Percentiles rank a stretch among this genome's conserved stretches.
Evolutionary conservation across 2,797 vertebrate species (phyloP).

Genomic region (Myotis daubentonii): DNA sequence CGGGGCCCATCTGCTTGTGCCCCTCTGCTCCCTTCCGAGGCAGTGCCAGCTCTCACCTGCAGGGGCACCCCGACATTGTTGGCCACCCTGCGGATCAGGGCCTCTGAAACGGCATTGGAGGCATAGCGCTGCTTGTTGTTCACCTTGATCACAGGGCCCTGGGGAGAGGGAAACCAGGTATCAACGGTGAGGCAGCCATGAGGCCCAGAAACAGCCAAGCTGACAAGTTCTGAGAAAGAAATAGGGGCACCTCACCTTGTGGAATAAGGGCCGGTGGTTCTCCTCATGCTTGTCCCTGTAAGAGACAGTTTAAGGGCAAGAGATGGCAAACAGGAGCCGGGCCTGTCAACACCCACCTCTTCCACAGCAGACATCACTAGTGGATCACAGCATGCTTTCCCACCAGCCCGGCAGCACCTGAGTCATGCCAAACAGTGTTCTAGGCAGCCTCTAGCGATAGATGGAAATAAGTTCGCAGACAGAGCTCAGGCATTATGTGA

Average conservation of each 20-base stretch:
- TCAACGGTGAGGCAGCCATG: fast-evolving
- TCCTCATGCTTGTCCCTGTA: conserved; percentile 97
- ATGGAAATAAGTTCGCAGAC: not conserved
- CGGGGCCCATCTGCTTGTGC: not conserved
- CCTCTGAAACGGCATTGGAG: conserved; percentile 94
- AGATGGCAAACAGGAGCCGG: not conserved
- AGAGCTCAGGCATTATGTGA: not conserved
- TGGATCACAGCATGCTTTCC: not conserved
- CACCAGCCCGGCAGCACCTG: not conserved
- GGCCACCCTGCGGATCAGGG: conserved; percentile 92
- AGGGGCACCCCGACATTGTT: conserved; percentile 89
- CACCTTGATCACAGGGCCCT: conserved; percentile 98
- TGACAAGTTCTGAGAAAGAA: not conserved
- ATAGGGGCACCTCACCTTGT: conserved; percentile 89
- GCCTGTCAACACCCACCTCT: not conserved
- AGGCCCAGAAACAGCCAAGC: not conserved
- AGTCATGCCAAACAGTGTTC: not conserved
- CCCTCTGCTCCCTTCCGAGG: not conserved
- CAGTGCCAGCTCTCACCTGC: conserved; percentile 87
- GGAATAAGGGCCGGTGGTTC: conserved; percentile 95
- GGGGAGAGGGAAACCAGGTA: conserved; percentile 1
- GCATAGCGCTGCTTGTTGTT: conserved; percentile 98
- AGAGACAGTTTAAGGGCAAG: not conserved
- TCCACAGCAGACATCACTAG: not conserved
- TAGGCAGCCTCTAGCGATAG: not conserved